A percentile compares a stretch with the other conserved stretches of the same genome.
Conservation (phyloP, 64 coral and sea anemone genomes). For the Anthopleura sola region DNA sequence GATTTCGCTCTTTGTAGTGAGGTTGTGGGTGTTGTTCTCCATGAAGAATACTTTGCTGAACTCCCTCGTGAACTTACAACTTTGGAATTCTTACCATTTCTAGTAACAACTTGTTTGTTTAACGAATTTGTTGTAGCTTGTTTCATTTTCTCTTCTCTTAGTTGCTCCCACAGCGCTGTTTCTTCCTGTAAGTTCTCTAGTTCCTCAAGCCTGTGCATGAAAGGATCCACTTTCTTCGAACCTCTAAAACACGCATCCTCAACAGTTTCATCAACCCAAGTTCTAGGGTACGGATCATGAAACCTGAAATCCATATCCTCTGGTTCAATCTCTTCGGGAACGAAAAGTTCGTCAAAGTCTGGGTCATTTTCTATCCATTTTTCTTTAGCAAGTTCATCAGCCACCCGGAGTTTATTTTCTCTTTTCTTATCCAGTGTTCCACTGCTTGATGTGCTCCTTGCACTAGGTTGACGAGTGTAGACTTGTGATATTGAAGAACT, state of each 20-base stretch:
- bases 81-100: neutral
- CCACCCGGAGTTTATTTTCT: conserved; percentile 37
- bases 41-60: neutral
- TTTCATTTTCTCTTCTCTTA: conserved; percentile 57
- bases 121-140: neutral
- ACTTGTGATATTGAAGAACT: conserved; percentile 13
- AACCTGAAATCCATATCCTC: conserved; percentile 48
- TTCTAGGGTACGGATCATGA: conserved; percentile 83
- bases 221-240: conserved; percentile 68
- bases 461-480: neutral
- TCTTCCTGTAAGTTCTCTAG: conserved; percentile 72
- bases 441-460: neutral
- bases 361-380: conserved; percentile 66
- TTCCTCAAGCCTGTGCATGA: conserved; percentile 83
- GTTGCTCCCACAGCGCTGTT: conserved; percentile 66
- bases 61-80: neutral
- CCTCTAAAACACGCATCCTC: conserved; percentile 74
- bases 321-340: conserved; percentile 14
- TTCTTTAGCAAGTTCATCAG: conserved; percentile 52
- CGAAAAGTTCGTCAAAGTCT: conserved; percentile 67
- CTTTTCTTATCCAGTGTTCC: conserved; percentile 18
- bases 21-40: neutral
- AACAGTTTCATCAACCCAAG: conserved; percentile 80
- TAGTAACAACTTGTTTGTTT: neutral
- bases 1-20: conserved; percentile 43